Percentiles rank a stretch among this genome's conserved stretches.
Evolutionary conservation across 2,797 vertebrate genomes (phyloP).

Genomic region (Aselliscus stoliczkanus): DNA sequence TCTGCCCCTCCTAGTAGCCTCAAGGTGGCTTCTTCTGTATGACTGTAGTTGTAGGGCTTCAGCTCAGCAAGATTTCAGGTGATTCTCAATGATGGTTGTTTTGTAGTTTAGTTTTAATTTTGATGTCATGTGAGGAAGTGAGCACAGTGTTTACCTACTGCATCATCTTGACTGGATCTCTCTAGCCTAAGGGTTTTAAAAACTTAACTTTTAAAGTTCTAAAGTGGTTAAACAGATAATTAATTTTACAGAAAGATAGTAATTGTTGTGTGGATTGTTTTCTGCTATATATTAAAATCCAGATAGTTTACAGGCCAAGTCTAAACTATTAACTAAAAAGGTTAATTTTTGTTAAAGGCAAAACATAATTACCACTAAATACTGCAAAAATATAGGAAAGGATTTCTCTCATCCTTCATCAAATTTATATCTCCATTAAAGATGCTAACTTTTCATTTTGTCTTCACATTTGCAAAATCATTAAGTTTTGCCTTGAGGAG

Average conservation of each 20-base stretch:
- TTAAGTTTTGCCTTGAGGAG: conserved; percentile 33
- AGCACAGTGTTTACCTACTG: too few relatives aligned
- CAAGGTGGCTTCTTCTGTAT: too few relatives aligned
- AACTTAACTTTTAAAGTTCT: conserved; percentile 43
- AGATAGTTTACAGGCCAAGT: conserved; percentile 5
- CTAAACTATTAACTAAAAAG: neutral
- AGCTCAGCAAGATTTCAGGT: too few relatives aligned
- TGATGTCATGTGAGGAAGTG: too few relatives aligned
- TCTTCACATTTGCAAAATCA: conserved; percentile 34
- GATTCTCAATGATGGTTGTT: too few relatives aligned
- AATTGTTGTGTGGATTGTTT: neutral
- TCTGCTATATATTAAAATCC: neutral
- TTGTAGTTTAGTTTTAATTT: too few relatives aligned
- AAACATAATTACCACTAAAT: conserved; percentile 47
- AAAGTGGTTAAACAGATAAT: conserved; percentile 41
- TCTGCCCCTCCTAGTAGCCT: too few relatives aligned
- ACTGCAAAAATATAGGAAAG: conserved; percentile 5
- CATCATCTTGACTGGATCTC: too few relatives aligned
- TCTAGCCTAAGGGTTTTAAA: neutral
- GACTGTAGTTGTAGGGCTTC: too few relatives aligned
- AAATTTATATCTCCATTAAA: conserved; percentile 29
- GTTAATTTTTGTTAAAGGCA: conserved; percentile 37
- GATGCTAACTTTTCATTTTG: conserved; percentile 19
- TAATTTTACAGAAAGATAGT: conserved; percentile 26
- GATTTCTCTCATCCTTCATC: neutral